Conservation (phyloP, 2,888 invertebrate species). For the Vanessa cardui region DNA sequence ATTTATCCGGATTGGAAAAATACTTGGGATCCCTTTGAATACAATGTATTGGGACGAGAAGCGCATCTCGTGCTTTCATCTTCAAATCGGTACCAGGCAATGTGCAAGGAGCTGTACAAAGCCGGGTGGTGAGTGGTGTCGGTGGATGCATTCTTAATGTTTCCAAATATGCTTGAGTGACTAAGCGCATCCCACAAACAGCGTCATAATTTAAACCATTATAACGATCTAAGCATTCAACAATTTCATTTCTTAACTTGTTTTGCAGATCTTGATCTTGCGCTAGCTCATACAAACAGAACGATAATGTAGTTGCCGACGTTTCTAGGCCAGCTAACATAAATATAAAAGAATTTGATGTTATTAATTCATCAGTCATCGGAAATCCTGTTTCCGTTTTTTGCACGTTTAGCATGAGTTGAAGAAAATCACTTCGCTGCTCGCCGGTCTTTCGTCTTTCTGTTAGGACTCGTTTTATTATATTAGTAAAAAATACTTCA, state of each 20-base stretch:
- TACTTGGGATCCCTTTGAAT: conserved; percentile 69
- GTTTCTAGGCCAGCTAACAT: conserved; percentile 78
- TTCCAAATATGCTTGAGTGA: conserved; percentile 62
- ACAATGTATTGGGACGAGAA: conserved; percentile 70
- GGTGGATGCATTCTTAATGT: conserved; percentile 73
- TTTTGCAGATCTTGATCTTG: conserved; percentile 69
- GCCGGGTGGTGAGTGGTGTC: conserved; percentile 70
- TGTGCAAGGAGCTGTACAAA: conserved; percentile 68
- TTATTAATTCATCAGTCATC: conserved; percentile 77
- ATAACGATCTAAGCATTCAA: conserved; percentile 57
- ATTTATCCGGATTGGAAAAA: conserved; percentile 71
- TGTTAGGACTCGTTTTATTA: conserved; percentile 69
- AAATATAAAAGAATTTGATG: conserved; percentile 78
- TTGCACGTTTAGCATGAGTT: conserved; percentile 76
- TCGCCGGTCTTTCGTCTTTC: conserved; percentile 63
- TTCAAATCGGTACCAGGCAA: conserved; percentile 60
- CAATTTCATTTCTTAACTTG: conserved; percentile 61
- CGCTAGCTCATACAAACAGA: conserved; percentile 73
- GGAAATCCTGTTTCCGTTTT: conserved; percentile 60
- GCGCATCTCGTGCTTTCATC: conserved; percentile 62
- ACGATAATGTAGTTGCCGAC: conserved; percentile 72
- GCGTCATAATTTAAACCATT: conserved; percentile 70
- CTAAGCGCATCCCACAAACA: conserved; percentile 65
- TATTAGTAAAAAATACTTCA: conserved; percentile 68
- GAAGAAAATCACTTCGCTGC: conserved; percentile 71